Conservation (phyloP, 2,113 vertebrate species). For the Oryctolagus cuniculus region DNA sequence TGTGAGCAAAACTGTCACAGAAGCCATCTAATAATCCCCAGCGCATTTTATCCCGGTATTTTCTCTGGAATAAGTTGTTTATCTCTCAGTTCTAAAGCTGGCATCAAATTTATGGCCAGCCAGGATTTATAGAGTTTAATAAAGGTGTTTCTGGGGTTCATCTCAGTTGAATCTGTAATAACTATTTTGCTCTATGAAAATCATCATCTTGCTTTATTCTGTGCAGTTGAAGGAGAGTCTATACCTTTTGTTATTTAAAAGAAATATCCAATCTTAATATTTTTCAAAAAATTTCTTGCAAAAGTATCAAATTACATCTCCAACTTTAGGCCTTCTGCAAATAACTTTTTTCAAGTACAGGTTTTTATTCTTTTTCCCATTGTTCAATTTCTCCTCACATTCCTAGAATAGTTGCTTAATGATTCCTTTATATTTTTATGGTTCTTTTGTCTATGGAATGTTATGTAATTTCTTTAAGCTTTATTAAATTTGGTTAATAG, state of each 20-base stretch:
- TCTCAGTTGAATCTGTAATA: conserved; percentile 56
- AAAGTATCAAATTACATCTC: not conserved
- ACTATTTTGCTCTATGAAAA: conserved; percentile 55
- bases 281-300: conserved; percentile 18
- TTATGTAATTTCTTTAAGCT: not conserved
- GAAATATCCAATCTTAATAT: not conserved
- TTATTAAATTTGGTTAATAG: conserved; percentile 5
- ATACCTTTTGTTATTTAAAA: conserved; percentile 35
- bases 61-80: conserved; percentile 66
- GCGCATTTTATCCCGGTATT: conserved; percentile 60
- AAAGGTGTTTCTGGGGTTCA: conserved; percentile 67
- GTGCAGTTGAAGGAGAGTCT: not conserved
- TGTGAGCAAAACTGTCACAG: conserved; percentile 34
- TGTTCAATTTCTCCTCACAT: not conserved
- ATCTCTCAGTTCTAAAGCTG: conserved; percentile 66
- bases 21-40: conserved; percentile 33
- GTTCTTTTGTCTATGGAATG: conserved; percentile 53
- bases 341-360: not conserved
- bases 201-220: conserved; percentile 12
- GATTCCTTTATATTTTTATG: conserved; percentile 35
- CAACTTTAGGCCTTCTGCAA: conserved; percentile 46
- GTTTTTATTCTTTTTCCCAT: not conserved
- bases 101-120: conserved; percentile 61
- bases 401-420: conserved; percentile 21
- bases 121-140: conserved; percentile 79